Conservation (phyloP, 2,888 invertebrate species). For the Pomacea canaliculata region DNA sequence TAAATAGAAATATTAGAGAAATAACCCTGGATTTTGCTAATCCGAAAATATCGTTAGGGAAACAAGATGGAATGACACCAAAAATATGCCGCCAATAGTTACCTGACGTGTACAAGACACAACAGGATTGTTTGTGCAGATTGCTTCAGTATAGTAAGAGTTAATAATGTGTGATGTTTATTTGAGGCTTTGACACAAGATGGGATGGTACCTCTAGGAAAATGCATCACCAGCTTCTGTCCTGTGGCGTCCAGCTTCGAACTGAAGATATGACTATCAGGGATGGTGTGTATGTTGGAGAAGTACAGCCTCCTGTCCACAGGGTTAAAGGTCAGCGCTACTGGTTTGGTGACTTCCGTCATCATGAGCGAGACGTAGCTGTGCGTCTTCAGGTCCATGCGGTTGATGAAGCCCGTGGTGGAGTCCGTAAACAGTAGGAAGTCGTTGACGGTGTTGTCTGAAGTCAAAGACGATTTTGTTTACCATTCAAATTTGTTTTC, state of each 20-base stretch:
- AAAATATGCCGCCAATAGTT: no score
- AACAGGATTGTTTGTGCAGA: no score
- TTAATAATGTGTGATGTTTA: no score
- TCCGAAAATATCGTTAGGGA: no score
- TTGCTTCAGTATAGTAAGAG: no score
- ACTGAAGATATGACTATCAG: conserved; percentile 33
- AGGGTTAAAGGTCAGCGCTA: conserved; percentile 87
- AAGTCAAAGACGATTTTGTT: background rate
- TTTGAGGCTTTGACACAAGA: no score
- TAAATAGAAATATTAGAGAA: no score
- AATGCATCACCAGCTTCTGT: conserved; percentile 31
- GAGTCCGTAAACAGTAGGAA: conserved; percentile 43
- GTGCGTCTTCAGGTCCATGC: conserved; percentile 80
- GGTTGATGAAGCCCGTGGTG: conserved; percentile 76
- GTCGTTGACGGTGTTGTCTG: conserved; percentile 30
- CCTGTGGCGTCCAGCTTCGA: conserved; percentile 35
- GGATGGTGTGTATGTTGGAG: conserved; percentile 76
- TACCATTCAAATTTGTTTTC: no score
- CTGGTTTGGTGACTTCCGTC: conserved; percentile 73
- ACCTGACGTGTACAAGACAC: no score
- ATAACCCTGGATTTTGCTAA: no score
- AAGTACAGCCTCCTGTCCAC: conserved; percentile 80
- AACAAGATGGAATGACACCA: no score
- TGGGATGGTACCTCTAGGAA: conserved; percentile 23
- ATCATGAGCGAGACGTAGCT: conserved; percentile 40